A percentile compares a stretch with the other conserved stretches of the same genome.
These are phyloP conservation scores for Toxotes jaculatrix DNA, from an alignment of 2,113 vertebrate genomes.

Conservation along the genomic window DNA sequence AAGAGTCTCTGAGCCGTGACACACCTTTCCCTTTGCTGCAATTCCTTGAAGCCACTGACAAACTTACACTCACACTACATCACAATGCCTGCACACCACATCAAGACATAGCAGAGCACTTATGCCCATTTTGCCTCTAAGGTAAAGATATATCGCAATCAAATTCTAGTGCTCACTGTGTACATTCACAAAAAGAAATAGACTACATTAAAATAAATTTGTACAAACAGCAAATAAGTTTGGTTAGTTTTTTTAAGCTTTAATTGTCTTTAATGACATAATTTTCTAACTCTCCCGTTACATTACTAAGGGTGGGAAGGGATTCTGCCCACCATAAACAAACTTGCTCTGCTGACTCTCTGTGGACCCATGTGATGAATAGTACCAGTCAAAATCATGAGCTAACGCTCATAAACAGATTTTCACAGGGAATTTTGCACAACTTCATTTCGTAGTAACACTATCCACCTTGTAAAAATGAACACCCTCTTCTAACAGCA, in stretches of 20 bases:
- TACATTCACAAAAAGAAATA: neutral
- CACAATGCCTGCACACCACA: slow-evolving; percentile 6
- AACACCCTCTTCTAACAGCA: slow-evolving; percentile 77
- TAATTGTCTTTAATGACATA: slow-evolving; percentile 28
- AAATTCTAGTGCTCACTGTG: neutral
- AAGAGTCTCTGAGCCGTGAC: slow-evolving; percentile 14
- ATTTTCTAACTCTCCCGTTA: slow-evolving; percentile 31
- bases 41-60: slow-evolving; percentile 3
- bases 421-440: slow-evolving; percentile 81
- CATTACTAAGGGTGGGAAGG: slow-evolving; percentile 50
- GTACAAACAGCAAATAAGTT: neutral
- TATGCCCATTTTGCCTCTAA: neutral
- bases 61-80: neutral
- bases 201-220: neutral
- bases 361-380: slow-evolving; percentile 73
- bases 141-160: neutral
- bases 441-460: slow-evolving; percentile 81
- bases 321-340: slow-evolving; percentile 68
- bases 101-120: neutral
- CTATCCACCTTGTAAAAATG: slow-evolving; percentile 80
- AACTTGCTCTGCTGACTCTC: slow-evolving; percentile 66
- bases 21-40: slow-evolving; percentile 32
- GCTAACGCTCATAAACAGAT: slow-evolving; percentile 70
- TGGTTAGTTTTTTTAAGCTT: neutral
- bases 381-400: slow-evolving; percentile 68